Percentiles rank a stretch among this genome's conserved stretches.
phyloP scores from a whole-genome alignment of 1,140 invertebrate genomes.

The Dinothrombium tinctorium region DNA sequence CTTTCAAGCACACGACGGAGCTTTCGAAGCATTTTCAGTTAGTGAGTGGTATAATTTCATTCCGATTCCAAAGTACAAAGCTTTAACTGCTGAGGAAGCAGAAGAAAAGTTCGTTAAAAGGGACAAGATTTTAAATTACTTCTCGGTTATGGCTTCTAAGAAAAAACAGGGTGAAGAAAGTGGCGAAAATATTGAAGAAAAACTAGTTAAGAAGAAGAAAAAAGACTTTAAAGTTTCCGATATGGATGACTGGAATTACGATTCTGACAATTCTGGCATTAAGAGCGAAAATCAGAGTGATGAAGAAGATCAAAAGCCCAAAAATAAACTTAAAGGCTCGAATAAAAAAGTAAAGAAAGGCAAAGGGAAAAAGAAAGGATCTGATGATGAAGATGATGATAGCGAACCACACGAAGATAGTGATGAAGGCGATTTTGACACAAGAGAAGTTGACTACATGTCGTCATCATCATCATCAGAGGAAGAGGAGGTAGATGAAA shows the following conservation, averaged over 20 bases:
- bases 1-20: constrained; percentile 71
- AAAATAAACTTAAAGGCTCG: constrained; percentile 14
- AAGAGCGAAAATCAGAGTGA: constrained; percentile 39
- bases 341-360: constrained; percentile 9
- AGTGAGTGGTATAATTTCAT: constrained; percentile 71
- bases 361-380: constrained; percentile 45
- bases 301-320: constrained; percentile 9
- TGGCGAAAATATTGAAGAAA: constrained; percentile 34
- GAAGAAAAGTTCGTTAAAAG: constrained; percentile 80
- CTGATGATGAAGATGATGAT: constrained; percentile 40
- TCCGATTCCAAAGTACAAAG: constrained; percentile 66
- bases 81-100: constrained; percentile 79
- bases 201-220: constrained; percentile 26
- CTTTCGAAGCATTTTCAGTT: constrained; percentile 81
- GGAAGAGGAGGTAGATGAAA: constrained; percentile 37
- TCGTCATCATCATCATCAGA: constrained; percentile 35
- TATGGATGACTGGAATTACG: constrained; percentile 72
- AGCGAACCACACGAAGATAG: constrained; percentile 78
- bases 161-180: constrained; percentile 43
- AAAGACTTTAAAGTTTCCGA: constrained; percentile 47
- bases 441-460: constrained; percentile 43
- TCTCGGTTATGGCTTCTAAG: constrained; percentile 73
- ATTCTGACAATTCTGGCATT: constrained; percentile 26
- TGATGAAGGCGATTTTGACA: constrained; percentile 87
- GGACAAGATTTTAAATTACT: constrained; percentile 84